phyloP scores from a whole-genome alignment of 2,797 vertebrate genomes.

The Kryptolebias ocellatus region DNA sequence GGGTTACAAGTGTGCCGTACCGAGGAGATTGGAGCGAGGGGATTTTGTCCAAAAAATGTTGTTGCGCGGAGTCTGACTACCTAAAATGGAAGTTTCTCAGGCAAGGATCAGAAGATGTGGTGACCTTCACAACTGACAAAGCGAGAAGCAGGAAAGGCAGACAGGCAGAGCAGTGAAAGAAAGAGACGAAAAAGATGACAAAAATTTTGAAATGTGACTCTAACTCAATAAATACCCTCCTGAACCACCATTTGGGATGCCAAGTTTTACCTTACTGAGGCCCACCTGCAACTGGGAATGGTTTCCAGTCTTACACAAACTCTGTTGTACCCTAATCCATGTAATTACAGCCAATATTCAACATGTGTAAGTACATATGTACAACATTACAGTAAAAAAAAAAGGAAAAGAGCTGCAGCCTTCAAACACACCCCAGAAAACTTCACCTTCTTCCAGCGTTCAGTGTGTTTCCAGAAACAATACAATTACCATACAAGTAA shows the following conservation, averaged over 20 bases:
- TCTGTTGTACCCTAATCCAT: conserved; percentile 73
- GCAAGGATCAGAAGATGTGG: conserved; percentile 85
- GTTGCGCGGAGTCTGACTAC: conserved; percentile 80
- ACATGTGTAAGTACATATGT: conserved; percentile 77
- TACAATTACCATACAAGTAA: conserved; percentile 29
- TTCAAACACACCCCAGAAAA: background rate
- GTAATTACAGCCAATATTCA: conserved; percentile 75
- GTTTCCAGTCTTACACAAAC: conserved; percentile 75
- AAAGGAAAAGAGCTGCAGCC: conserved; percentile 8
- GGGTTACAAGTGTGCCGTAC: conserved; percentile 74
- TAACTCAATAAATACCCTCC: conserved; percentile 69
- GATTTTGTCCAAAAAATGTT: conserved; percentile 85
- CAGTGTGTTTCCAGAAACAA: conserved; percentile 26
- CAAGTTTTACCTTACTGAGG: conserved; percentile 56
- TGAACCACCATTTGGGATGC: conserved; percentile 39
- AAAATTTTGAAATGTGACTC: conserved; percentile 69
- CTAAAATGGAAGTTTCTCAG: conserved; percentile 95
- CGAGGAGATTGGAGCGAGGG: conserved; percentile 69
- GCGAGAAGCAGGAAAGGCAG: conserved; percentile 63
- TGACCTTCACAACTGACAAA: conserved; percentile 89
- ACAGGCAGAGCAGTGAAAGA: conserved; percentile 19
- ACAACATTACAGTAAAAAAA: conserved; percentile 63
- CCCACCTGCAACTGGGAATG: conserved; percentile 76
- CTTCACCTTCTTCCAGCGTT: background rate
- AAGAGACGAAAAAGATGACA: conserved; percentile 24